Conservation (phyloP, 2,888 invertebrate species). For the Watsonalla cultraria region DNA sequence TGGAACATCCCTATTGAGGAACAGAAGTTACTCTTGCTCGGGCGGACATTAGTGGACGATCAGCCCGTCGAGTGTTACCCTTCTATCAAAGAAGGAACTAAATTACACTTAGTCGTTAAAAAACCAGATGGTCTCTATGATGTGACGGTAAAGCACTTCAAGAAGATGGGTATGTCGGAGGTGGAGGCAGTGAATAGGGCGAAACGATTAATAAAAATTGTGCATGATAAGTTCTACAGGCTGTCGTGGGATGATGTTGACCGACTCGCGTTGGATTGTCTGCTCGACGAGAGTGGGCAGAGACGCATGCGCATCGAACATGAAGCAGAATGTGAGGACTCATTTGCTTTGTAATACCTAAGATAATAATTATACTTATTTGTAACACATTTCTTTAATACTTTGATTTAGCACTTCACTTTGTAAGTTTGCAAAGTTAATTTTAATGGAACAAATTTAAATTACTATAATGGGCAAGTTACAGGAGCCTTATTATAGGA, state of each 20-base stretch:
- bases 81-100: conserved; percentile 86
- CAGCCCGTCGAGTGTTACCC: conserved; percentile 84
- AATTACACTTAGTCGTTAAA: conserved; percentile 84
- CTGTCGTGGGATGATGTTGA: conserved; percentile 81
- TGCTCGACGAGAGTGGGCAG: conserved; percentile 37
- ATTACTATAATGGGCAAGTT: too few relatives aligned
- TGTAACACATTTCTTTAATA: background rate
- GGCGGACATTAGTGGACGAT: conserved; percentile 85
- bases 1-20: conserved; percentile 83
- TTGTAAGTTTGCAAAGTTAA: too few relatives aligned
- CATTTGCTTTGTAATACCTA: conserved; percentile 38
- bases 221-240: conserved; percentile 72
- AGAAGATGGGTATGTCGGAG: conserved; percentile 80
- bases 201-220: conserved; percentile 76
- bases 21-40: conserved; percentile 85
- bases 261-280: conserved; percentile 63
- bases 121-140: conserved; percentile 81
- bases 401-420: too few relatives aligned
- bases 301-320: conserved; percentile 24
- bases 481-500: too few relatives aligned
- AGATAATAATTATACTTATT: background rate
- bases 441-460: too few relatives aligned
- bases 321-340: conserved; percentile 41
- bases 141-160: conserved; percentile 77
- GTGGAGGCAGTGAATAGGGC: conserved; percentile 80